Base-by-base conservation (phyloP, 1,140 invertebrate genomes). In the Drosophila sechellia region DNA sequence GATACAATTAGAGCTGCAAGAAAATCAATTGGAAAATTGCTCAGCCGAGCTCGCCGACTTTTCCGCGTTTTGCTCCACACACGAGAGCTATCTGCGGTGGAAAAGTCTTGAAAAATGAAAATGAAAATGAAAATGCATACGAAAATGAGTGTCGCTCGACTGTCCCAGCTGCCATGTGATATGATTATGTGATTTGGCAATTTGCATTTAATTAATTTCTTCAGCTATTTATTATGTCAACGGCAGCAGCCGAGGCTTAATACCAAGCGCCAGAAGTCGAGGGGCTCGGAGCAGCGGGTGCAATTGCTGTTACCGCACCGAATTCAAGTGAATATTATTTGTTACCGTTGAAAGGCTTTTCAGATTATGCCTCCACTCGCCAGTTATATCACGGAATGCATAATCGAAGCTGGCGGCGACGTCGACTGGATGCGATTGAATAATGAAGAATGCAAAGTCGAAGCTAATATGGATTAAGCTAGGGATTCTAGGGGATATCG, bases 141-240 rank as follows among this genome's bases (percentile, higher is more conserved):
- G 45, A 63, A 57, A 57, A 57, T 45, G 53, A 64, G 72, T 70
- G 58, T 63, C 48, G 60, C 35, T 42, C 59, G 50, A 56, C 34
- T 70, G 81, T 77, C 59, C 48, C 59, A 63, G 58, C 66, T 79
- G 83, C 79, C 79, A 87, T 81, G 78, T 86, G 75, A 86, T 86
- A 87, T 86, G 84, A 87, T 87, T 87, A 87, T 87, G 83, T 76
- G 83, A 87, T 87, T 89, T 89, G 75, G 72, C 79, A 89, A 87
- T 87, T 89, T 87, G 83, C 83, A 87, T 87, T 87, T 87, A 87
- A 87, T 87, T 87, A 87, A 87, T 89, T 87, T 83, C 83, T 75
- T 73, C 75, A 76, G 66, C 84, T 87, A 89, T 87, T 87, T 87
- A 87, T 87, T 87, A 87, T 87, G 83, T 87, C 83, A 89, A 87